phyloP scores from a whole-genome alignment of 2,113 vertebrate genomes.

The Bos indicus region DNA sequence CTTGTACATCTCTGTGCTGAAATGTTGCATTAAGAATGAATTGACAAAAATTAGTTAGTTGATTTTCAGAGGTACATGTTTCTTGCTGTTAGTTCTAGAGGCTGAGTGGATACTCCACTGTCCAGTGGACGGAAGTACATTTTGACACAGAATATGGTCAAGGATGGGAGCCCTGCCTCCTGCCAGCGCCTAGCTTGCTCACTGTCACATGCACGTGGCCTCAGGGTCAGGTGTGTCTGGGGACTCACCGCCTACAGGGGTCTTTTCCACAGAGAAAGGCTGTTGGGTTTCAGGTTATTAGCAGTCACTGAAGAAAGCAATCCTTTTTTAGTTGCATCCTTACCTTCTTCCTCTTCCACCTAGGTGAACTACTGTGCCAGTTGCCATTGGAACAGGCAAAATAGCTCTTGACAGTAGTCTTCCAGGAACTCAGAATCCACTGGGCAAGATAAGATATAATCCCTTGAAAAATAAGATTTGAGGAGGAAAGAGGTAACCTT shows the following conservation, averaged over 20 bases:
- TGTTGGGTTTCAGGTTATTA: not conserved
- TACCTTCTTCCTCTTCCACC: not conserved
- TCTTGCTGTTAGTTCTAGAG: not conserved
- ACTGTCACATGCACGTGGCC: too few species aligned
- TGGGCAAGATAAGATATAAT: not conserved
- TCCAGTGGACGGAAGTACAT: not conserved
- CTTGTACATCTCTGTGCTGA: not conserved
- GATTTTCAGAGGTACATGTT: not conserved
- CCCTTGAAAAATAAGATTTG: slow-evolving; percentile 11
- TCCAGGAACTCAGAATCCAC: not conserved
- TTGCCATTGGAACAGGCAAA: not conserved
- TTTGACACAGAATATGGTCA: not conserved
- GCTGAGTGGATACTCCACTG: not conserved
- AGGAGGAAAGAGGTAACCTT: not conserved
- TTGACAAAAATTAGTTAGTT: not conserved
- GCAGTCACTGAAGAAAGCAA: not conserved
- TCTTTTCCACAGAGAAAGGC: not conserved
- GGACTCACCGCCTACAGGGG: not conserved
- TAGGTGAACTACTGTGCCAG: not conserved
- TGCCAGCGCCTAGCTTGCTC: not conserved
- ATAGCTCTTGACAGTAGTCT: not conserved
- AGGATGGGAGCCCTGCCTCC: not conserved
- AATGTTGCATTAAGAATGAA: not conserved
- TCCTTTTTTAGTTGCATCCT: not conserved
- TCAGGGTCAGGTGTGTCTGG: not conserved